These are phyloP conservation scores for Baccha elongata DNA, from an alignment of 2,888 invertebrate genomes.

Conservation along the genomic window DNA sequence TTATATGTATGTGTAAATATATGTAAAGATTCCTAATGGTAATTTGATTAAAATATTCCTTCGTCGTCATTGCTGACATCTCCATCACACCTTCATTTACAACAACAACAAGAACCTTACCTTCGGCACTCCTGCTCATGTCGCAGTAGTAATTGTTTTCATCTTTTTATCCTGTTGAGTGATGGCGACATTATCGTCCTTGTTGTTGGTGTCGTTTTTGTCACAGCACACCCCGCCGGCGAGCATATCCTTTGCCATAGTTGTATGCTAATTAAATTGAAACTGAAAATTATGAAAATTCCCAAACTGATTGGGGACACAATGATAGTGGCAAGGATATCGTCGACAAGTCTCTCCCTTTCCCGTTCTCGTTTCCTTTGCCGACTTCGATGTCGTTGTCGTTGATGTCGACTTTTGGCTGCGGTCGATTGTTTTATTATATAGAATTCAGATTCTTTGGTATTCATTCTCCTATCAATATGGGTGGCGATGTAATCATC, in stretches of 20 bases:
- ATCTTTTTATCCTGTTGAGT: slow-evolving; percentile 63
- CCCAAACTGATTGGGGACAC: slow-evolving; percentile 65
- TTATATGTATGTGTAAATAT: slow-evolving; percentile 27
- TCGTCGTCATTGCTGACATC: slow-evolving; percentile 14
- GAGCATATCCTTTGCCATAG: slow-evolving; percentile 57
- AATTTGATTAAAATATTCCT: slow-evolving; percentile 66
- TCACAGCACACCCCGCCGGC: slow-evolving; percentile 27
- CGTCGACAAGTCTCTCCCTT: slow-evolving; percentile 30
- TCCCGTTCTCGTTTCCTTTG: slow-evolving; percentile 14
- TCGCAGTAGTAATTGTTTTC: slow-evolving; percentile 59
- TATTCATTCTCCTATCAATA: not conserved
- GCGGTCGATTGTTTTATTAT: slow-evolving; percentile 45
- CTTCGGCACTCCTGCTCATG: slow-evolving; percentile 23
- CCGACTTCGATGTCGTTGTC: slow-evolving; percentile 21
- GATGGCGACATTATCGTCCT: slow-evolving; percentile 56
- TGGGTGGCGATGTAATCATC: slow-evolving; percentile 26
- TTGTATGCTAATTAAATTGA: slow-evolving; percentile 69
- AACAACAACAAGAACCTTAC: slow-evolving; percentile 35
- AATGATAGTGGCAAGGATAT: slow-evolving; percentile 46
- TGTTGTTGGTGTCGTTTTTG: slow-evolving; percentile 9
- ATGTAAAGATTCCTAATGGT: slow-evolving; percentile 50
- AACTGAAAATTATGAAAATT: slow-evolving; percentile 68
- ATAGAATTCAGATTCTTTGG: slow-evolving; percentile 25
- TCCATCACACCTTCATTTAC: slow-evolving; percentile 5
- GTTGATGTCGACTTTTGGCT: slow-evolving; percentile 55